These are phyloP conservation scores for Carassius gibelio DNA, from an alignment of 2,113 vertebrate genomes.

Conservation along the genomic window DNA sequence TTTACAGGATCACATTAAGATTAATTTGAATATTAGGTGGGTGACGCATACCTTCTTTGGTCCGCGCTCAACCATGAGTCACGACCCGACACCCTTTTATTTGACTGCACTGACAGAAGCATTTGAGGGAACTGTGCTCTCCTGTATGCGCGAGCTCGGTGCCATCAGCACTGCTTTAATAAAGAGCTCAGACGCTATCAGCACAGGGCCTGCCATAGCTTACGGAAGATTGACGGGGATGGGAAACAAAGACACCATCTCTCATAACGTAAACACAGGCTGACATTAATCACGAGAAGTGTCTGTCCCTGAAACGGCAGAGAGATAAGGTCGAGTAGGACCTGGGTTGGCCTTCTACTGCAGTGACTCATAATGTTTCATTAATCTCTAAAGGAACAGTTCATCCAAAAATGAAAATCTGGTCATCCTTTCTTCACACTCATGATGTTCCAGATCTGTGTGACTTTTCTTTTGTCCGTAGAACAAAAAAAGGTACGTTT, in stretches of 20 bases:
- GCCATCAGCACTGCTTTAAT: constrained; percentile 17
- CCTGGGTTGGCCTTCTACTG: not conserved
- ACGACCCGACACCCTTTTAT: constrained; percentile 4
- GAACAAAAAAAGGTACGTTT: not conserved
- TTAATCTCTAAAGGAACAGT: constrained; percentile 9
- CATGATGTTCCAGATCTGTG: too few relatives aligned
- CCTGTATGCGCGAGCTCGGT: constrained; percentile 8
- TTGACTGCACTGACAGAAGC: constrained; percentile 23
- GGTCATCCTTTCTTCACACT: not conserved
- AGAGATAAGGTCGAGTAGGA: constrained; percentile 26
- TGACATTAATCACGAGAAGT: constrained; percentile 39
- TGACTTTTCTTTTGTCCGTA: not conserved
- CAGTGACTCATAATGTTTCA: not conserved
- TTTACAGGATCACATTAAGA: not conserved
- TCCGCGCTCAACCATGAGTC: not conserved
- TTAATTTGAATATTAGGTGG: not conserved
- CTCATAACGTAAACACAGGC: constrained; percentile 41
- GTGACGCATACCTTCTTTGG: not conserved
- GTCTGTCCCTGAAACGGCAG: constrained; percentile 9
- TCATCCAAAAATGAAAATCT: not conserved
- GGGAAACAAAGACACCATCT: constrained; percentile 35
- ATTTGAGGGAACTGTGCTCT: constrained; percentile 8
- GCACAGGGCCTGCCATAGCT: constrained; percentile 24
- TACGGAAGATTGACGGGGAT: constrained; percentile 26
- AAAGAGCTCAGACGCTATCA: constrained; percentile 37